Base-by-base conservation (phyloP, 2,888 invertebrate genomes). In the Alsophila aescularia region DNA sequence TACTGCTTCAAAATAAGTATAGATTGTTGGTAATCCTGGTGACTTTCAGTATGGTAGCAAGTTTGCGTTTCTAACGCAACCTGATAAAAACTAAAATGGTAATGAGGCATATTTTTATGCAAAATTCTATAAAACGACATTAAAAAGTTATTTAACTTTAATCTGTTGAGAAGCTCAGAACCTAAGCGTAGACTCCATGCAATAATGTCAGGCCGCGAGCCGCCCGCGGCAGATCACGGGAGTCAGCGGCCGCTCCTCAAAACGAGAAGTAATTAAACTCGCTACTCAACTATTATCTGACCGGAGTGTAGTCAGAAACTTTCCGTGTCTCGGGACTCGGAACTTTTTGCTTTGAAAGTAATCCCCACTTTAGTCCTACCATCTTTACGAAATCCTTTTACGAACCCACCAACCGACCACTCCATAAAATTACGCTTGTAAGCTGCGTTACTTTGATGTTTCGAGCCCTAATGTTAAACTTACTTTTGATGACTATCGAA, bases 211-310 rank as follows among this genome's bases (percentile, higher is more conserved):
- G 24, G 29, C 41, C 32, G 34, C 31, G 27, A 34, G 32, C 16
- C 31, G 41, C 43, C 53, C 14, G 53, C 48, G 52, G 52, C 57
- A 50, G 29, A 64, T 64, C 71, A 64, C 24, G 48, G 43, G 51
- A 56, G 60, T 62, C 62, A 60, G 73, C 72, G 73, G 70, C 70
- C 66, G 66, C 69, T 69, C 60, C 69, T 76, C 72, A 75, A 79
- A 79, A 79, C 79, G 75, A 77, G 75, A 88, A 89, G 87, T 87
- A 89, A 89, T 89, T 89, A 89, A 90, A 89, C 83, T 89, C 78
- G 81, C 81, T 83, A 84, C 81, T 83, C 77, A 83, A 86, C 87
- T 86, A 86, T 86, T 87, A 88, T 85, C 87, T 79, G 81, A 73
- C 71, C 67, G 63, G 70, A 85, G 31, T 42, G 34, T 12, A 50